Conservation (phyloP, 2,113 vertebrate genomes). For the Megaceryle maxima region DNA sequence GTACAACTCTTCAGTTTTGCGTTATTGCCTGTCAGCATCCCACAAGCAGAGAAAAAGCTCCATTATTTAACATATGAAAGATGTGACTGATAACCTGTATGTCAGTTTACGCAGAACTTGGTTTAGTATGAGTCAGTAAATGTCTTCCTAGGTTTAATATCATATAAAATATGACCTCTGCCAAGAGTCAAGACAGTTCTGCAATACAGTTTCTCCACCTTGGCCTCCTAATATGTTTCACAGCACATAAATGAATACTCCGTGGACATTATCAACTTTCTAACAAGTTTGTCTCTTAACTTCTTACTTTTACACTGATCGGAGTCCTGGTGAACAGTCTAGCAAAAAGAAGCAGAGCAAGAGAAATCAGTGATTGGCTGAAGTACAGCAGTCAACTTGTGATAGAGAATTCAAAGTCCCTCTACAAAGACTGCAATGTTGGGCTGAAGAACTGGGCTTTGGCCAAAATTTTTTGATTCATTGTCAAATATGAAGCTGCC, state of each 20-base stretch:
- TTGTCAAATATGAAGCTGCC: not conserved
- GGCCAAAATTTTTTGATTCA: not conserved
- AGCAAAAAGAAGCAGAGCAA: not conserved
- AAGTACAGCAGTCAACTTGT: not conserved
- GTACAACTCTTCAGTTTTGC: not conserved
- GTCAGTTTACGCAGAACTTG: not conserved
- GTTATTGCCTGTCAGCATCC: constrained; percentile 2
- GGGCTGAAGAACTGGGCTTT: not conserved
- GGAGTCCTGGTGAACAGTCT: not conserved
- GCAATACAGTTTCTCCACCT: not conserved
- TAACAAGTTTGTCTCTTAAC: not conserved
- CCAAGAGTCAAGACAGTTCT: not conserved
- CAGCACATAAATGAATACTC: not conserved
- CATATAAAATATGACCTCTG: not conserved
- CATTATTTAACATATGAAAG: not conserved
- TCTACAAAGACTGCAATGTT: not conserved
- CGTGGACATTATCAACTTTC: not conserved
- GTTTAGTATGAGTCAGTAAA: constrained; percentile 2
- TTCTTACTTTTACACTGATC: not conserved
- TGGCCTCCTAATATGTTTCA: constrained; percentile 21
- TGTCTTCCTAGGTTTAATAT: not conserved
- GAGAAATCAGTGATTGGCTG: not conserved
- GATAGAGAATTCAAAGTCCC: not conserved
- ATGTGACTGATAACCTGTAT: not conserved
- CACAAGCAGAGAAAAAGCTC: not conserved